A percentile compares a stretch with the other conserved stretches of the same genome.
These are phyloP conservation scores for Heptranchias perlo DNA, from an alignment of 2,113 vertebrate species.

Conservation along the genomic window DNA sequence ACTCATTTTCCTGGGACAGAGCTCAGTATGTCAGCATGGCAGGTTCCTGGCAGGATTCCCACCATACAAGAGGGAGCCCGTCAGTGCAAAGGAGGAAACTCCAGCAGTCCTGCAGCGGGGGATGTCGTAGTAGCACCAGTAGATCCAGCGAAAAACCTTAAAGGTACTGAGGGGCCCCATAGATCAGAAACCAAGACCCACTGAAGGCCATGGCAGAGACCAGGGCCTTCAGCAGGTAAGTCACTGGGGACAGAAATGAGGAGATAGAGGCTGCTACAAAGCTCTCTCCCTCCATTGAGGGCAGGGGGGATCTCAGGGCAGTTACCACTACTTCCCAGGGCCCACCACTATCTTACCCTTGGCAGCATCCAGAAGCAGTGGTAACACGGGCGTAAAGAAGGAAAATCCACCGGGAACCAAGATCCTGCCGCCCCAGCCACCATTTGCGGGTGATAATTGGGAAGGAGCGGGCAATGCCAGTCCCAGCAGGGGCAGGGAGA, in stretches of 20 bases:
- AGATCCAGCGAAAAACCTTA: neutral
- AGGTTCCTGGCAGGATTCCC: neutral
- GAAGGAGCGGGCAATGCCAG: neutral
- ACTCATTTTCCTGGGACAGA: neutral
- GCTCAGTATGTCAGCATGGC: neutral
- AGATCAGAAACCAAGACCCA: neutral
- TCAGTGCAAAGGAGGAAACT: neutral
- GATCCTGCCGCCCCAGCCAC: neutral
- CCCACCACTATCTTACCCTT: neutral
- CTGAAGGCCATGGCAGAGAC: neutral
- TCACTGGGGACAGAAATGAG: neutral
- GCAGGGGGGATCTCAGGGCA: too few species aligned
- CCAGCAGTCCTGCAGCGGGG: neutral
- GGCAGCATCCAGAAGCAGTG: neutral
- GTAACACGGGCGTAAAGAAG: neutral
- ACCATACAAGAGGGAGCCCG: neutral
- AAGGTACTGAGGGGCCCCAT: neutral
- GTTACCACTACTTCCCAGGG: neutral
- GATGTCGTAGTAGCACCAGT: neutral
- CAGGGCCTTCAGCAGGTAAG: neutral
- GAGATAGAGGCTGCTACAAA: neutral
- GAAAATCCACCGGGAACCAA: neutral
- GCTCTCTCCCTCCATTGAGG: neutral
- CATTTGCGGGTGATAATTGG: too few species aligned
- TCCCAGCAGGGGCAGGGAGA: neutral